A percentile compares a stretch with the other conserved stretches of the same genome.
These are phyloP conservation scores for Clamator glandarius DNA, from an alignment of 2,797 vertebrate genomes.

Conservation along the genomic window DNA sequence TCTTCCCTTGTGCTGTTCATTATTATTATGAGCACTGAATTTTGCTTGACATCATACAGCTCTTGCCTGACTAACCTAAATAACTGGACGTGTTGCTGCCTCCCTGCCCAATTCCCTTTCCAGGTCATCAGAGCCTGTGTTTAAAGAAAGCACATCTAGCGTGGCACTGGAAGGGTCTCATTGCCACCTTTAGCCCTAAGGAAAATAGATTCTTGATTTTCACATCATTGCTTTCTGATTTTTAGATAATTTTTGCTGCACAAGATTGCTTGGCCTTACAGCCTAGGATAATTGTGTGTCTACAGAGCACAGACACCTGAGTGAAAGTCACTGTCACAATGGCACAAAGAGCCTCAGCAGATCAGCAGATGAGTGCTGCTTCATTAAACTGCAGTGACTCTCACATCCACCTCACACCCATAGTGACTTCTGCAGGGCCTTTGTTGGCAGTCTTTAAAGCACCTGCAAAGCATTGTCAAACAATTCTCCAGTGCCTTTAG, in stretches of 20 bases:
- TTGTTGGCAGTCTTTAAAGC: neutral
- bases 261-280: neutral
- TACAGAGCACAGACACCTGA: neutral
- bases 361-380: neutral
- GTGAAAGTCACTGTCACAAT: neutral
- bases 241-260: neutral
- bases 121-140: neutral
- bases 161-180: neutral
- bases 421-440: neutral
- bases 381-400: neutral
- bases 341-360: neutral
- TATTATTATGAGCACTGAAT: neutral
- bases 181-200: neutral
- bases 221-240: neutral
- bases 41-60: neutral
- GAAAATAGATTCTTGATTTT: neutral
- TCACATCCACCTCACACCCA: neutral
- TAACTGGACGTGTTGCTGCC: neutral
- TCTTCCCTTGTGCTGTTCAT: neutral
- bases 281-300: neutral
- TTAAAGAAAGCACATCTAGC: neutral
- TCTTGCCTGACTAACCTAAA: neutral
- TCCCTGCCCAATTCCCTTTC: neutral
- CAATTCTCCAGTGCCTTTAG: neutral
- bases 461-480: neutral